These are phyloP conservation scores for Pyrgus malvae DNA, from an alignment of 2,888 invertebrate genomes.

Conservation along the genomic window DNA sequence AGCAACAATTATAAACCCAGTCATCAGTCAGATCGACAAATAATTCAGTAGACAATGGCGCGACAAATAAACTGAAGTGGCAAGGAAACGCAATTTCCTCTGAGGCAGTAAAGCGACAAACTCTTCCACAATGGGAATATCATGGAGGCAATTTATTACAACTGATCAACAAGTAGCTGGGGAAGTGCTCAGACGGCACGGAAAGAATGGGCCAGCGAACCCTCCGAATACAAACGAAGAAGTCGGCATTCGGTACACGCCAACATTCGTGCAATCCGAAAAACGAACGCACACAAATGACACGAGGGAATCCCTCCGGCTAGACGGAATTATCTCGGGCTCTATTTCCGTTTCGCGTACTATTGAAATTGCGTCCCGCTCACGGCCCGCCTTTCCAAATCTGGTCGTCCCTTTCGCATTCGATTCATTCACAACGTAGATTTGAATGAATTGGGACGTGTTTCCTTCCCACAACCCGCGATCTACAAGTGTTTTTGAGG, in stretches of 20 bases:
- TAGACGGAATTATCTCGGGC: constrained; percentile 80
- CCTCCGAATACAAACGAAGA: constrained; percentile 53
- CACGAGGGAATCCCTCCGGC: constrained; percentile 81
- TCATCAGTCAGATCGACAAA: constrained; percentile 18
- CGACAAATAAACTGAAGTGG: constrained; percentile 69
- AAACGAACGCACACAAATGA: constrained; percentile 79
- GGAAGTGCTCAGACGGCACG: constrained; percentile 60
- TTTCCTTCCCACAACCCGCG: constrained; percentile 46
- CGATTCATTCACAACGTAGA: constrained; percentile 75
- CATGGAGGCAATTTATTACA: constrained; percentile 80
- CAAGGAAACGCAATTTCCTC: constrained; percentile 77
- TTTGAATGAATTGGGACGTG: constrained; percentile 71
- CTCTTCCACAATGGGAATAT: constrained; percentile 78
- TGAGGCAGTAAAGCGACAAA: constrained; percentile 78
- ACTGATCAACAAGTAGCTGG: constrained; percentile 81
- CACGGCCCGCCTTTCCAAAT: constrained; percentile 41
- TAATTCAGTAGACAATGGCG: constrained; percentile 39
- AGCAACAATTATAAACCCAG: constrained; percentile 13
- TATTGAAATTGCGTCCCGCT: constrained; percentile 74
- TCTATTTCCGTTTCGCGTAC: constrained; percentile 81
- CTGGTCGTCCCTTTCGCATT: constrained; percentile 71
- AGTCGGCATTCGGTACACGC: constrained; percentile 52
- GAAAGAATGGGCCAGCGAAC: constrained; percentile 63
- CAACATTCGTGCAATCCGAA: constrained; percentile 72
- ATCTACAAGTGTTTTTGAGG: constrained; percentile 48